Evolutionary conservation across 2,888 invertebrate species (phyloP), one percentile per base, ranked within the genome.

Genomic region (Pachydiplax longipennis): DNA sequence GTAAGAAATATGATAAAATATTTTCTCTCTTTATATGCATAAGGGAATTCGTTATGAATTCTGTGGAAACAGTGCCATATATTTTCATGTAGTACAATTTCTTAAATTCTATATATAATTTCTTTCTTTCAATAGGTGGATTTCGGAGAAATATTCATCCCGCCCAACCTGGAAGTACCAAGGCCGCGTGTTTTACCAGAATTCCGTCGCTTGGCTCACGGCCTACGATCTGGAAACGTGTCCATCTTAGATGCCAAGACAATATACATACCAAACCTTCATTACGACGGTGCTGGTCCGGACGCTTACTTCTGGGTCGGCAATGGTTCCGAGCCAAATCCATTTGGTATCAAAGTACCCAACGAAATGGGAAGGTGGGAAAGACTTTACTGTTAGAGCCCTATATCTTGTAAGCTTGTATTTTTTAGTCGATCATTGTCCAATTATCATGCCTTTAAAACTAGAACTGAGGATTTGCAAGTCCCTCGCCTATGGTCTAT

Each of bases 251-350:
- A 98, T 94, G 98, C 98, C 65, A 98, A 97, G 94, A 98, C 98
- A 0, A 97, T 98, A 94, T 97, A 97, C 94, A 98, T 98, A 92
- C 98, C 98, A 12, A 98, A 98, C 94, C 94, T 98, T 92, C 98
- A 98, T 93, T 98, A 98, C 93, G 98, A 98, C 93, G 98, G 98
- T 53, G 97, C 97, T 1, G 98, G 98, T 0, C 98, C 98, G 0
- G 98, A 98, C 93, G 98, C 98, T 0, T 98, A 98, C 94, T 98
- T 98, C 94, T 98, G 98, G 97, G 98, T 98, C n/a, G 98, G 98
- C 25, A 98, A 96, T 92, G 98, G 98, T 6, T 95, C 96, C 0
- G 97, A 97, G 92, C 98, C 98, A 0, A 96, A 96, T 92, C 95
- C 97, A 31, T 96, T 96, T 94, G 98, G 98, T 48, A 96, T 96